Evolutionary conservation across 2,113 vertebrate species (phyloP).

Genomic region (Nibea albiflora): DNA sequence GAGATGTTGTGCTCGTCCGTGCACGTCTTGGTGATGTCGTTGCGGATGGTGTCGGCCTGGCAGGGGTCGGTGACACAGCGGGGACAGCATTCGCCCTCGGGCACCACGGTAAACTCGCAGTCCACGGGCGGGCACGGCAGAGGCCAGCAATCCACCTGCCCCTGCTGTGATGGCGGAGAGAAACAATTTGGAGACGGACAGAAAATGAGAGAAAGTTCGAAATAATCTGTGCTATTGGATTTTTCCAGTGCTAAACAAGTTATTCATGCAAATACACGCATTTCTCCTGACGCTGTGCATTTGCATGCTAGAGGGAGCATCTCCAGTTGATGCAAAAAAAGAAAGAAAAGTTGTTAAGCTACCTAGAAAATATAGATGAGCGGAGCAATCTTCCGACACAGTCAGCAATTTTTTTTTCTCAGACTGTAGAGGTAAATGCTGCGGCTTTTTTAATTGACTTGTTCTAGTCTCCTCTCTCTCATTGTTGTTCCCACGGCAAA

Average conservation of each 20-base stretch:
- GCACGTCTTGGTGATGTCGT: conserved; percentile 98
- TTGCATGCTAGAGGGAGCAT: conserved; percentile 55
- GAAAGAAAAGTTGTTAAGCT: conserved; percentile 52
- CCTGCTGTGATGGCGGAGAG: conserved; percentile 85
- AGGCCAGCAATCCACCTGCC: conserved; percentile 98
- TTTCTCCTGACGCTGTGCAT: conserved; percentile 68
- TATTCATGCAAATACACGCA: conserved; percentile 45
- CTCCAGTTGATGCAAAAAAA: conserved; percentile 38
- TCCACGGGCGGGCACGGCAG: conserved; percentile 91
- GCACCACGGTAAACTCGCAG: conserved; percentile 94
- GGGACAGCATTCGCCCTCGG: conserved; percentile 94
- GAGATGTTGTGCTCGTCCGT: conserved; percentile 92
- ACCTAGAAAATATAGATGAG: conserved; percentile 72
- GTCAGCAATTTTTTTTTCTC: conserved; percentile 63
- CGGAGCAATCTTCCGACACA: conserved; percentile 55
- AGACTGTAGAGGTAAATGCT: conserved; percentile 60
- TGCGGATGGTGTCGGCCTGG: conserved; percentile 92
- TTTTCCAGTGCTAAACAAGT: conserved; percentile 42
- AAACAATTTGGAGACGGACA: not conserved
- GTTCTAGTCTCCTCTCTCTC: conserved; percentile 40
- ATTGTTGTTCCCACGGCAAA: conserved; percentile 59
- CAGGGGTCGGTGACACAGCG: conserved; percentile 95
- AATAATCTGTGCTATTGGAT: conserved; percentile 31
- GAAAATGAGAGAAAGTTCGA: not conserved
- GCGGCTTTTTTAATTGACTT: conserved; percentile 67